Evolutionary conservation across 2,888 invertebrate genomes (phyloP), one percentile per base, ranked within the genome.

Genomic region (Yponomeuta plumbellus): DNA sequence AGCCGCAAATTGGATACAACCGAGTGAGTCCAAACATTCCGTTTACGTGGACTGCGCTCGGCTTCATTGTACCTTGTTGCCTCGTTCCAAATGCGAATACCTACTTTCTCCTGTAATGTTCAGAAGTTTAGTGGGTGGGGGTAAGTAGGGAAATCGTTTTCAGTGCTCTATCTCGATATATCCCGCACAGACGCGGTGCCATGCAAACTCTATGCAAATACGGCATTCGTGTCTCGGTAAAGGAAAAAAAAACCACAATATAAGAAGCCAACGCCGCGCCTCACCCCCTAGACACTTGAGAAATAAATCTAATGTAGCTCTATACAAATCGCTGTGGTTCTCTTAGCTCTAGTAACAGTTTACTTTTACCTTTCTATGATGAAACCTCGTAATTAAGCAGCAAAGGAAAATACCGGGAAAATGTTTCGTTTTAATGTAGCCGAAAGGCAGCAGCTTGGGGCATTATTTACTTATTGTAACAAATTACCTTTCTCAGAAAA

Each of bases 1-100:
- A 52, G 64, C 69, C 68, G 67, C 68, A 70, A 70, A 71, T 71
- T 71, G 70, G 69, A 71, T 69, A 66, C 64, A 63, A 56, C 61
- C 58, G 57, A 61, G 66, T 61, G 65, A 70, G 26, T 59, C 40
- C 64, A 65, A 67, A 67, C 57, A 67, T 67, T 57, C 65, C 65
- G 34, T 40, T 34, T 17, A 17, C 17, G 44, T 34, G n/a, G 39
- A 61, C 26, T 17, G 61, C 61, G 17, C 10, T 23, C 61, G 10
- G 67, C 66, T 68, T 70, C 68, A 66, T 67, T 59, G 13, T 59
- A 13, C 67, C 64, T 67, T 67, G 66, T 66, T 34, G 67, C 67
- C 56, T 57, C 21, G 61, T 21, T 58, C 13, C 13, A 21, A 59
- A 59, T 59, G 22, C 21, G n/a, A 21, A 59, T 20, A 21, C 59